Evolutionary conservation across 1,140 invertebrate genomes (phyloP).

Genomic region (Drosophila sucinea): DNA sequence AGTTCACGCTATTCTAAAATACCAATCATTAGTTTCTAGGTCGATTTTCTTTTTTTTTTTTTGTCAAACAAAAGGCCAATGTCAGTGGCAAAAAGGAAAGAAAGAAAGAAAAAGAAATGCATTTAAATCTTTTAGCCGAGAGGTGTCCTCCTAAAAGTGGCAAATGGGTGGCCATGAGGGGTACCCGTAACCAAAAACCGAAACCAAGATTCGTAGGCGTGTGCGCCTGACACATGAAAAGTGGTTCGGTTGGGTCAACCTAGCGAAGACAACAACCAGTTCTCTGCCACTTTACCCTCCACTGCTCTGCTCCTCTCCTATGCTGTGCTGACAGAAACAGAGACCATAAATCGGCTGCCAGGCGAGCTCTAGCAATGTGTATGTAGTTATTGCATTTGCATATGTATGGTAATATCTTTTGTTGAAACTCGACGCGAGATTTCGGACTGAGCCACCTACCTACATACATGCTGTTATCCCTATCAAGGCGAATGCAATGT

Average conservation of each 20-base stretch:
- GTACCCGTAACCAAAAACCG: not conserved
- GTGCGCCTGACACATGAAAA: constrained; percentile 55
- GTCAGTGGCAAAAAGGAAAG: constrained; percentile 36
- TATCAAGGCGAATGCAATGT: not conserved
- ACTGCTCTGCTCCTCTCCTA: too few species aligned
- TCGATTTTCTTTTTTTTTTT: constrained; percentile 4
- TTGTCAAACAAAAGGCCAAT: constrained; percentile 40
- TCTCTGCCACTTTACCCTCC: not conserved
- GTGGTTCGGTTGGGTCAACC: constrained; percentile 1
- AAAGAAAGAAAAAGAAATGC: constrained; percentile 39
- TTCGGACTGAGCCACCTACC: constrained; percentile 13
- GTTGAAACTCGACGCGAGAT: constrained; percentile 2
- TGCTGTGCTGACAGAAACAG: not conserved
- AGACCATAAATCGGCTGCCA: constrained; percentile 4
- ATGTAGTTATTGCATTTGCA: constrained; percentile 21
- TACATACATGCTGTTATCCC: not conserved
- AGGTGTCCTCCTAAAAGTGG: constrained; percentile 14
- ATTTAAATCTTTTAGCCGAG: constrained; percentile 45
- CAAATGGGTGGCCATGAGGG: constrained; percentile 32
- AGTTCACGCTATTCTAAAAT: not conserved
- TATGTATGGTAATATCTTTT: constrained; percentile 14
- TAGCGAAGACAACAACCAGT: constrained; percentile 24
- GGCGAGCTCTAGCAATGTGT: not conserved
- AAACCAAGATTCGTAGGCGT: constrained; percentile 53
- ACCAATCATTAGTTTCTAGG: constrained; percentile 7